A percentile compares a stretch with the other conserved stretches of the same genome.
phyloP scores from a whole-genome alignment of 2,113 vertebrate species.

The Elaphurus davidianus region DNA sequence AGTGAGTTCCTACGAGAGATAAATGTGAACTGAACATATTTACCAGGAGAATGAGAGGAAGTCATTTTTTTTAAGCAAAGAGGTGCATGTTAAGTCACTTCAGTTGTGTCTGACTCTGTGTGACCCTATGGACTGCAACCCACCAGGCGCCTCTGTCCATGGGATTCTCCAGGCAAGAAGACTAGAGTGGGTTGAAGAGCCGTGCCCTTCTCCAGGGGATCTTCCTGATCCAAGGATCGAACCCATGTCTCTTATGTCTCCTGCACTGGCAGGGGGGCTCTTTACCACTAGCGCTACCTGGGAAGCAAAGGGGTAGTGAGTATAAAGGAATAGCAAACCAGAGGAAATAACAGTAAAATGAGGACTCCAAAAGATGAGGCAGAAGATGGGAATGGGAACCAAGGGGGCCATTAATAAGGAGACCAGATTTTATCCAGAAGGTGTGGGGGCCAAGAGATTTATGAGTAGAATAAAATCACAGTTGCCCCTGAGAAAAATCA shows the following conservation, averaged over 20 bases:
- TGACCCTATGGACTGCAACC: neutral
- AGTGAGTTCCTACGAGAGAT: neutral
- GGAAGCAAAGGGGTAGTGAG: neutral
- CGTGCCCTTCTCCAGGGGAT: neutral
- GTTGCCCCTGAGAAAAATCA: neutral
- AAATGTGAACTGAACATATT: neutral
- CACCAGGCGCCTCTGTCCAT: neutral
- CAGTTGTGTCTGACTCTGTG: neutral
- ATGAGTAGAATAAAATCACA: neutral
- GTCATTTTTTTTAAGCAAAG: neutral
- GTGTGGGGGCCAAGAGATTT: neutral
- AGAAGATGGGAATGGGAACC: neutral
- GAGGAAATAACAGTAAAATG: neutral
- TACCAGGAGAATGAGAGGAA: neutral
- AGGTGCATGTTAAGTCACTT: rapidly evolving
- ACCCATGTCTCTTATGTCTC: neutral
- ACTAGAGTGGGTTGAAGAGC: neutral
- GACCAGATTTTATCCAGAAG: neutral
- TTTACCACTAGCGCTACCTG: neutral
- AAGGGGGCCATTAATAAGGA: neutral
- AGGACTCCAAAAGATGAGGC: neutral
- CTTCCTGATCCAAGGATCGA: neutral
- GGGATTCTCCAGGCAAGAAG: neutral
- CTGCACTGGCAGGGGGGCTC: neutral
- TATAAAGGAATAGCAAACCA: neutral